phyloP scores from a whole-genome alignment of 92 coral and sea anemone genomes.

The Paramuricea clavata region DNA sequence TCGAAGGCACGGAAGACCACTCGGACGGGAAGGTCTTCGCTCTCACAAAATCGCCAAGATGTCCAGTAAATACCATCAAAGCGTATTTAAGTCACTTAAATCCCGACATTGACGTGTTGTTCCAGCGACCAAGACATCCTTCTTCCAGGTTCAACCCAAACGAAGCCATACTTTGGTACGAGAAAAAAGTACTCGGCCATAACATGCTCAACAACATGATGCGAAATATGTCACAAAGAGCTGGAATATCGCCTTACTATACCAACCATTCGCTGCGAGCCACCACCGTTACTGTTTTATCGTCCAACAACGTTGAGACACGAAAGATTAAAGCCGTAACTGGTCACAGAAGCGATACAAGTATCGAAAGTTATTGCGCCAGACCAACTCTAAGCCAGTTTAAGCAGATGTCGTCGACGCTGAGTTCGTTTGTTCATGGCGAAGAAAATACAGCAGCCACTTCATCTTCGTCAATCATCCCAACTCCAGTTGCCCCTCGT shows the following conservation, averaged over 20 bases:
- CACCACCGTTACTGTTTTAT: slow-evolving; percentile 60
- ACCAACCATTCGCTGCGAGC: slow-evolving; percentile 70
- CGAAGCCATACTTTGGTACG: slow-evolving; percentile 35
- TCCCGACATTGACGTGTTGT: slow-evolving; percentile 27
- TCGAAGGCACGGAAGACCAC: slow-evolving; percentile 49
- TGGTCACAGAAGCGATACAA: no score
- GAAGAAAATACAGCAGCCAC: no score
- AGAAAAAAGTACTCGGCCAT: slow-evolving; percentile 27
- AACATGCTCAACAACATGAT: slow-evolving; percentile 57
- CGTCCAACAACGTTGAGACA: no score
- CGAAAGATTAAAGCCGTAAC: no score
- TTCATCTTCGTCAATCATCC: no score
- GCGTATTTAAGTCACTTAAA: slow-evolving; percentile 37
- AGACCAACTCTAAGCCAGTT: no score
- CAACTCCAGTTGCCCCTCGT: no score
- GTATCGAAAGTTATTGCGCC: no score
- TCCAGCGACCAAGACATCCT: slow-evolving; percentile 43
- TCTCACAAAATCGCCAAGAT: slow-evolving; percentile 27
- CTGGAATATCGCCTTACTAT: slow-evolving; percentile 51
- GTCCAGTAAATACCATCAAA: slow-evolving; percentile 38
- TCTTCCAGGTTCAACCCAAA: slow-evolving; percentile 31
- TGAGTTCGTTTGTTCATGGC: no score
- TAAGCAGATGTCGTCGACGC: no score
- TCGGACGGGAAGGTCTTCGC: slow-evolving; percentile 52
- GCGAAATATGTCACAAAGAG: slow-evolving; percentile 62